Evolutionary conservation across 1,140 invertebrate genomes (phyloP), one percentile per base, ranked within the genome.

Genomic region (Ectropis grisescens): DNA sequence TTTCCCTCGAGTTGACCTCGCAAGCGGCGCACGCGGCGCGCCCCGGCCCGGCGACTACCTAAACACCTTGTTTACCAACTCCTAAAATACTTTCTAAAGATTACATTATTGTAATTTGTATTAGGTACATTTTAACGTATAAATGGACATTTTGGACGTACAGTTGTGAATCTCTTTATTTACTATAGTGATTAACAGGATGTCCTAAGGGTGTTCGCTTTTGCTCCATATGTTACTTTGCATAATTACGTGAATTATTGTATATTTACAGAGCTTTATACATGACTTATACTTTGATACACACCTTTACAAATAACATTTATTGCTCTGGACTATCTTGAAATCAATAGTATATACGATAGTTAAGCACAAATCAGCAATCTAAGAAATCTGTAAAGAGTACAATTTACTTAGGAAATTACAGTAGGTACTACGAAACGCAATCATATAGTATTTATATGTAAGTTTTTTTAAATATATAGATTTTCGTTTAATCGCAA

Each of bases 71-170:
- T 52, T 45, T 29, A 56, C 55, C 60, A 58, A 61, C 65, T 58
- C 58, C 65, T 70, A 70, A 60, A 65, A 68, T 70, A 80, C 68
- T 48, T 51, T 55, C 71, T 80, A 79, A 75, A 51, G 60, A 74
- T 74, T 80, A 80, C 58, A 75, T 75, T 78, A 78, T 69, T 80
- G 71, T 76, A 74, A 79, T 69, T 74, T 75, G 72, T 74, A 74
- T 65, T 68, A 76, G 72, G 72, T 80, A 80, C 62, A 71, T 72
- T 19, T 26, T 76, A 70, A 72, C 65, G 69, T 71, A 72, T 70
- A 66, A 67, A 78, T 80, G 75, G 75, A 80, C 75, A 80, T 61
- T 75, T 74, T 80, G 75, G 75, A 80, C 75, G 75, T 80, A 78
- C 72, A 80, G 64, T 78, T 78, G 70, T 74, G 68, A 67, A 38